phyloP scores from a whole-genome alignment of 2,113 vertebrate genomes.

The Neoarius graeffei region DNA sequence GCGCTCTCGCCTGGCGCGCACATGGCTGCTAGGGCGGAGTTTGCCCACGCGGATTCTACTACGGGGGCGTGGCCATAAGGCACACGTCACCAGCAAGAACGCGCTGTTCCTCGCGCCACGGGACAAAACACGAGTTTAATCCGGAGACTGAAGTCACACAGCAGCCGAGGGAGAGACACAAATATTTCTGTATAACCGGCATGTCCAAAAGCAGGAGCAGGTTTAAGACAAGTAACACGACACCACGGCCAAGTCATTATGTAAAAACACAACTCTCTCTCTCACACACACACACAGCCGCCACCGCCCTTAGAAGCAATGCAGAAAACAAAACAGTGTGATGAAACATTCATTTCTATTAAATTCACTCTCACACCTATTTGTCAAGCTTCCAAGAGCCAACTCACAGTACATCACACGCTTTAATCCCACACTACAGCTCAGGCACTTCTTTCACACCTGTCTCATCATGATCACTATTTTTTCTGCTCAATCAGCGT shows the following conservation, averaged over 20 bases:
- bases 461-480: too few species aligned
- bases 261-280: conserved; percentile 63
- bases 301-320: conserved; percentile 71
- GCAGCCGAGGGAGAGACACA: neutral
- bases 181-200: fast-evolving
- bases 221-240: conserved; percentile 57
- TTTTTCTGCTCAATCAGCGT: neutral
- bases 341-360: neutral
- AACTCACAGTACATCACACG: neutral
- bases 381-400: neutral
- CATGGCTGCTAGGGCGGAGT: conserved; percentile 72
- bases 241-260: conserved; percentile 65
- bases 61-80: conserved; percentile 44
- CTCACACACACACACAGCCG: conserved; percentile 43
- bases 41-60: conserved; percentile 39
- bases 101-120: conserved; percentile 39
- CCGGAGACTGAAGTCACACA: neutral
- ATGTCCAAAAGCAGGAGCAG: neutral
- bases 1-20: conserved; percentile 63
- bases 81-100: conserved; percentile 71
- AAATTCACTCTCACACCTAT: neutral
- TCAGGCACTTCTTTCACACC: too few species aligned
- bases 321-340: conserved; percentile 13
- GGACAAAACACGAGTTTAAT: neutral
- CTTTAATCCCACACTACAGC: neutral